Evolutionary conservation across 2,797 vertebrate genomes (phyloP), one percentile per base, ranked within the genome.

Genomic region (Coregonus ussuriensis): DNA sequence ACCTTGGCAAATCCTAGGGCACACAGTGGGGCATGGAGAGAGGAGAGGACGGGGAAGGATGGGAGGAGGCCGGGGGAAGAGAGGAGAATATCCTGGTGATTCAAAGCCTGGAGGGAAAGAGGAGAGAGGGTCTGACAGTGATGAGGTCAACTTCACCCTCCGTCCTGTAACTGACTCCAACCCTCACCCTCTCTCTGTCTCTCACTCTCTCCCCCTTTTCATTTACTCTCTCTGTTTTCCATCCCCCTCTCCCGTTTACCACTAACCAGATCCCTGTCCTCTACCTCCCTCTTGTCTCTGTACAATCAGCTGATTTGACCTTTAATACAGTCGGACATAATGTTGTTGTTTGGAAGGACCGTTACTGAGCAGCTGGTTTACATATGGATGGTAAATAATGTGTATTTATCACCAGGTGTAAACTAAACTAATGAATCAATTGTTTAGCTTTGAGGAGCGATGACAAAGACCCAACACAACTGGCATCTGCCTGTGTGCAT

Each of bases 1-100:
- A 95, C 94, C 94, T 94, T 93, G 93, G 93, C 92, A 93, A 93
- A 94, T 92, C 91, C 93, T 91, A 91, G 91, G 91, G 89, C 87
- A 74, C 91, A 89, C 89, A 89, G 89, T 87, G 87, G 89, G 91
- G 89, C 91, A 91, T 79, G 76, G 69, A 54, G 79, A 72, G 76
- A 75, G 69, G 35, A 81, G 86, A 82, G 78, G 79, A 80, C 86
- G 86, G 86, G 82, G 33, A 33, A 56, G 35, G 66, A 41, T 9
- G 9, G 13, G 29, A 15, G 33, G 15, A 33, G 53, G 14, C 9
- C 9, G 9, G 6, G 47, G 59, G 6, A 35, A 29, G 37, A n/a
- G 66, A 37, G 33, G 77, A 9, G 63, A 33, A n/a, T 83, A 78
- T 82, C 74, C 77, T 78, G 83, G 81, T 85, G 82, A 89, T 89